phyloP scores from a whole-genome alignment of 2,888 invertebrate genomes.

The Linhomoeus sp. region DNA sequence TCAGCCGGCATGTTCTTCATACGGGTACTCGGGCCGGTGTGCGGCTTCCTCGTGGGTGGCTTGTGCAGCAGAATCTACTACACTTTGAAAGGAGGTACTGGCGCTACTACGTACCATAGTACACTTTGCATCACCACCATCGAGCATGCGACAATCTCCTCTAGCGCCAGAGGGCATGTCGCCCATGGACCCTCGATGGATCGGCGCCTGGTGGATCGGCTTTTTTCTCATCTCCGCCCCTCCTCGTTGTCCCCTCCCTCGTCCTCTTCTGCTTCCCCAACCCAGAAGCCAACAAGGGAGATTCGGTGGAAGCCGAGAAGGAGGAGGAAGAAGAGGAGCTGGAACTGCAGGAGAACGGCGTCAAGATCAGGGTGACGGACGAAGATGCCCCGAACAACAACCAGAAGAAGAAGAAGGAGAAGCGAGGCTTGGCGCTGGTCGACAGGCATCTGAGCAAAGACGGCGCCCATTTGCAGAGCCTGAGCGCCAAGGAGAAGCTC shows the following conservation, averaged over 20 bases:
- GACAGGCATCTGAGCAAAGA: constrained; percentile 12
- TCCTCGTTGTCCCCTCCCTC: constrained; percentile 21
- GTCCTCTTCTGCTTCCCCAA: constrained; percentile 28
- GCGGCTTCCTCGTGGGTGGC: constrained; percentile 22
- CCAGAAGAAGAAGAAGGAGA: constrained; percentile 1
- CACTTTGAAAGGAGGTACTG: constrained; percentile 14
- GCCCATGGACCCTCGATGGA: constrained; percentile 31
- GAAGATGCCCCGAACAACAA: not conserved
- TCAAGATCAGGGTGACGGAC: not conserved
- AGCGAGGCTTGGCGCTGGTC: constrained; percentile 13
- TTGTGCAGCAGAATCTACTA: constrained; percentile 21
- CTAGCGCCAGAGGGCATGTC: constrained; percentile 24
- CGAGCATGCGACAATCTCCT: constrained; percentile 2
- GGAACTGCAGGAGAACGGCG: not conserved
- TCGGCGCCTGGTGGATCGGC: constrained; percentile 34
- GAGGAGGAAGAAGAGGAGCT: not conserved
- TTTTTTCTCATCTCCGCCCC: constrained; percentile 25
- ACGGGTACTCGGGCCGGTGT: constrained; percentile 23
- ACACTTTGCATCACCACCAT: too few species aligned
- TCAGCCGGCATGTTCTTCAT: constrained; percentile 27
- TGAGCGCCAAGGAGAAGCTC: too few species aligned
- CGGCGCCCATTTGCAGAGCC: too few species aligned
- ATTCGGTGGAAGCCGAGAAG: not conserved
- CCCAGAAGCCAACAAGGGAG: constrained; percentile 4
- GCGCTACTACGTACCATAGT: not conserved